phyloP scores from a whole-genome alignment of 2,113 vertebrate species.

The Coregonus clupeaformis region DNA sequence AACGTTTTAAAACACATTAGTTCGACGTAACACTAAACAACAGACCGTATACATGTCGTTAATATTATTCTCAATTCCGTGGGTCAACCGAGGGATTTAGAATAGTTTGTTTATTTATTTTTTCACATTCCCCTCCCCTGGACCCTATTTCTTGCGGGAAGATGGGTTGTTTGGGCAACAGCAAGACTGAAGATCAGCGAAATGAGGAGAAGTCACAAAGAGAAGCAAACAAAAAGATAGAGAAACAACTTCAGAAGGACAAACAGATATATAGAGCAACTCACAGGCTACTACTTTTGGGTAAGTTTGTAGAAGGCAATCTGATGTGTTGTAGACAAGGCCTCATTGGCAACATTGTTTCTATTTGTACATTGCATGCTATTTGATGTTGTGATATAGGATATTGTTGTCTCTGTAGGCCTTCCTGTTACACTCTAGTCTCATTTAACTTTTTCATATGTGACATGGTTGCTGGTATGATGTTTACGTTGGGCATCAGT shows the following conservation, averaged over 20 bases:
- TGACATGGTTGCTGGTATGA: neutral
- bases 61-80: slow-evolving; percentile 50
- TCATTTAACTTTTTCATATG: neutral
- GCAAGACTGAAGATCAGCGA: slow-evolving; percentile 90
- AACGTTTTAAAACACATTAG: slow-evolving; percentile 16
- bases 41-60: slow-evolving; percentile 51
- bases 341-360: slow-evolving; percentile 37
- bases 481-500: too few relatives aligned
- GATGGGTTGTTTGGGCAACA: slow-evolving; percentile 91
- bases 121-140: slow-evolving; percentile 60
- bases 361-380: slow-evolving; percentile 55
- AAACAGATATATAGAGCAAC: slow-evolving; percentile 91
- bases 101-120: slow-evolving; percentile 47
- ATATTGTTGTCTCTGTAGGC: neutral
- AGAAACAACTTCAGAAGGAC: slow-evolving; percentile 91
- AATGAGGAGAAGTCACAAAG: slow-evolving; percentile 91
- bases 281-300: slow-evolving; percentile 87
- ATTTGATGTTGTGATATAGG: slow-evolving; percentile 55
- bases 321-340: slow-evolving; percentile 19
- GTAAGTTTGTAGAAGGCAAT: slow-evolving; percentile 66
- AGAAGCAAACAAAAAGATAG: slow-evolving; percentile 91
- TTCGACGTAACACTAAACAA: slow-evolving; percentile 31
- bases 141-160: slow-evolving; percentile 68
- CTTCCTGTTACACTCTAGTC: neutral
- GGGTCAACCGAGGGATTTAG: slow-evolving; percentile 62